These are phyloP conservation scores for Albula goreensis DNA, from an alignment of 2,113 vertebrate species.

Conservation along the genomic window DNA sequence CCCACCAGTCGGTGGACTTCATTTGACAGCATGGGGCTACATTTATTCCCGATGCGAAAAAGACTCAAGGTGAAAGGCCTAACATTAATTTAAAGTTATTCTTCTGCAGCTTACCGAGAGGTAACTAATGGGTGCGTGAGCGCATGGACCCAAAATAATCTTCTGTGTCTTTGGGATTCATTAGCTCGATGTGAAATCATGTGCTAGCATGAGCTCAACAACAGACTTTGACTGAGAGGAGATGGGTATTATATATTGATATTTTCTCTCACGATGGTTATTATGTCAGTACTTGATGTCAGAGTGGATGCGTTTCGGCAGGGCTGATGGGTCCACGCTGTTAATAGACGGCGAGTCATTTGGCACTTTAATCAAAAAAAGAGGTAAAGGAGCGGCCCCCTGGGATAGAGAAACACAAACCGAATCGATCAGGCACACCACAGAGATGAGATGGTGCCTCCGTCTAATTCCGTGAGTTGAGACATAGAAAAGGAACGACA, in stretches of 20 bases:
- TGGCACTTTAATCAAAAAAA: neutral
- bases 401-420: neutral
- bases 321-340: neutral
- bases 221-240: neutral
- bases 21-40: neutral
- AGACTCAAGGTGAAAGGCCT: neutral
- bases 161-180: neutral
- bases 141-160: neutral
- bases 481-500: slow-evolving; percentile 7
- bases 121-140: neutral
- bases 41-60: neutral
- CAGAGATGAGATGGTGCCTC: neutral
- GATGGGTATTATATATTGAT: neutral
- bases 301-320: neutral
- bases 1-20: neutral
- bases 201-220: neutral
- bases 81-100: neutral
- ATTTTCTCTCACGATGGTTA: neutral
- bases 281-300: neutral
- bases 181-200: neutral
- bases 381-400: neutral
- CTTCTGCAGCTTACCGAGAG: neutral
- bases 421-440: neutral
- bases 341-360: neutral
- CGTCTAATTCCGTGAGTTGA: neutral